Evolutionary conservation across 35 echinoderm and acorn worm genomes (phyloP), one percentile per base, ranked within the genome.

Genomic region (Eucidaris tribuloides): DNA sequence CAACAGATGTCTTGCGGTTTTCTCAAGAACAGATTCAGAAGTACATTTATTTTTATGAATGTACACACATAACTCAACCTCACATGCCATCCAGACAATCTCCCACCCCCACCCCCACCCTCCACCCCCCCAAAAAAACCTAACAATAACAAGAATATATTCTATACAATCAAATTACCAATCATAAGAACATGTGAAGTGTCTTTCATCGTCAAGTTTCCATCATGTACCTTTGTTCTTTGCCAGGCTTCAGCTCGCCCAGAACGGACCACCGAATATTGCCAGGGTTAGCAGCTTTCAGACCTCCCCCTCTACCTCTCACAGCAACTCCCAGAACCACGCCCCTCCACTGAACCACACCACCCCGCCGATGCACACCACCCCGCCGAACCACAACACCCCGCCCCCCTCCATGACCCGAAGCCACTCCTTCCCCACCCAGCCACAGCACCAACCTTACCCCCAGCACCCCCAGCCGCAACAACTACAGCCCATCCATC

Each of bases 221-320:
- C n/a, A 17, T 31, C 17, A 31, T 17, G 33, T 6, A 0, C 41
- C 29, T 80, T 1, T 28, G 31, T 80, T 18, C 2, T 59, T 58
- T 61, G 29, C 7, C 49, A 58, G 68, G 28, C 42, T 46, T 14
- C 46, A 27, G 42, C 35, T 81, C 5, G 36, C 46, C 23, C 3
- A 62, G 40, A 46, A 71, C 45, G 65, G 82, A 1, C 32, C 71
- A 30, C 82, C 60, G 11, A 84, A 71, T 44, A 48, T 84, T 7
- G 61, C 82, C 7, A 41, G 82, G 29, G 62, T 84, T 43, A 84
- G 45, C 82, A 70, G 61, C 39, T 84, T 68, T 63, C 42, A 63
- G 32, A 46, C 40, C 45, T 70, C 40, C 42, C 37, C 68, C 9
- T 74, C 68, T 36, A 44, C 34, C 41, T 74, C 68, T 0, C 68